Evolutionary conservation across 2,113 vertebrate genomes (phyloP), one percentile per base, ranked within the genome.

Genomic region (Pardalotus punctatus): DNA sequence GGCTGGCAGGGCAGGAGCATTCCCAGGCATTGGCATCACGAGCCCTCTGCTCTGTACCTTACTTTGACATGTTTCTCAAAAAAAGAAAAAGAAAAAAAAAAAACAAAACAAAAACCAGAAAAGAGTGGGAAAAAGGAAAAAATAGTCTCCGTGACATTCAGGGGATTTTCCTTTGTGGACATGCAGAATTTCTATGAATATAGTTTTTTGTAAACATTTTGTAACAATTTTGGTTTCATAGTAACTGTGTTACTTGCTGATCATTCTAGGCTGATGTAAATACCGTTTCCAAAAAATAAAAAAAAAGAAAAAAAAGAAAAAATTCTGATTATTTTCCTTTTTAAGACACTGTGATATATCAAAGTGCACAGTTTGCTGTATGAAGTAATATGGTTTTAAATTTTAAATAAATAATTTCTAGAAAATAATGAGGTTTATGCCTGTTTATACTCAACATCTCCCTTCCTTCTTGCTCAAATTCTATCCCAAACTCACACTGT

Each of bases 361-460:
- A 95, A 99, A 99, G 98, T 99, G 98, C 99, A 99, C 99, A 99
- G 99, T 99, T 99, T 99, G 98, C 98, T 99, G 99, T 99, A 99
- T 99, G 99, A 98, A 98, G 98, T 99, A 98, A 99, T 98, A 99
- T 99, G 98, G 98, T 98, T 99, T 98, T 98, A 98, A 99, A 99
- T 99, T 99, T 99, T 99, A 98, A 99, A 99, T 99, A 99, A 99
- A 99, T 97, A 97, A 98, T 98, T 98, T 98, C 96, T 98, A 98
- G 95, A 98, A 98, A 98, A 98, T 16, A 71, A 61, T 15, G 9
- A 8, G 0, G 35, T 6, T 66, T 42, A 3, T 65, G 70, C 51
- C 79, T 64, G 19, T 88, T 65, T 70, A 6, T 83, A 33, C n/a
- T 21, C 36, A 78, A 28, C 25, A 20, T 1, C 22, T 77, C 67